Evolutionary conservation across 1,140 invertebrate species (phyloP).

Genomic region (Sarcophaga bullata): DNA sequence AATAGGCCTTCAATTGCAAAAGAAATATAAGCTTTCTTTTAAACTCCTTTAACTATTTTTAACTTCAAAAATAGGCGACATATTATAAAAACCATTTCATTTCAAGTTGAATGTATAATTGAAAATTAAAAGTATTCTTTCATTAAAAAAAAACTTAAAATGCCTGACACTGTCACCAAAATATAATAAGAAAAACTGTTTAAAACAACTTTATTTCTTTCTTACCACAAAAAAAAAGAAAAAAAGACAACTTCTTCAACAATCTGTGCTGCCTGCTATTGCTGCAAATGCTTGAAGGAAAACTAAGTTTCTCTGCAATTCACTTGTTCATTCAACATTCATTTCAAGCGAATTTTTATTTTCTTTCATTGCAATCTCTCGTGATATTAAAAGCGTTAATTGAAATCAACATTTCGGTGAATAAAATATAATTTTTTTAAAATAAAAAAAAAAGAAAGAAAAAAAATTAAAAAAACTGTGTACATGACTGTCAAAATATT

Average conservation of each 20-base stretch:
- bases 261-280: background rate
- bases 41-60: no score
- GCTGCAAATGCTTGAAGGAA: background rate
- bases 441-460: background rate
- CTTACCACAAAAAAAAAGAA: background rate
- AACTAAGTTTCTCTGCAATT: no score
- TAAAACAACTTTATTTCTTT: background rate
- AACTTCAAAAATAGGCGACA: no score
- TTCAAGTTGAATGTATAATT: background rate
- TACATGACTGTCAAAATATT: constrained; percentile 5
- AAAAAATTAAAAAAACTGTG: background rate
- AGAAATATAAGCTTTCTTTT: no score
- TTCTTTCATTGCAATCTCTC: background rate
- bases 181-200: background rate
- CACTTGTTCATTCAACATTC: background rate
- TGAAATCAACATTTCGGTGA: background rate
- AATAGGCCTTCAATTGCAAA: no score
- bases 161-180: background rate
- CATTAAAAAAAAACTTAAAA: background rate
- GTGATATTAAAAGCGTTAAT: background rate
- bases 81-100: background rate
- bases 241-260: background rate
- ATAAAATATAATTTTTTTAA: background rate
- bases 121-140: background rate
- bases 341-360: background rate